Evolutionary conservation across 2,797 vertebrate species (phyloP), one percentile per base, ranked within the genome.

Genomic region (Spinus pinus): DNA sequence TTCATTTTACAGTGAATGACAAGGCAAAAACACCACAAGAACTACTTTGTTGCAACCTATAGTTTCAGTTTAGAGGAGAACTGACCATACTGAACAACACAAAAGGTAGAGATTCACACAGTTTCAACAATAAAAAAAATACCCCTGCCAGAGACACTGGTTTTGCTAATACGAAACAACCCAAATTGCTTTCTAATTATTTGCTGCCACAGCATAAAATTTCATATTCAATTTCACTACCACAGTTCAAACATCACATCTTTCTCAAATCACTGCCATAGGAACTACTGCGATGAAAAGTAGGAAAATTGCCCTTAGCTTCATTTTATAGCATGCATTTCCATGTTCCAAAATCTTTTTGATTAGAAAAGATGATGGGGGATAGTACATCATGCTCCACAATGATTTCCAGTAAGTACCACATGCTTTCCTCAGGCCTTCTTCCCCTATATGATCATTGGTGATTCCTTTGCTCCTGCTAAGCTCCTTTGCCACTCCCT

Each of bases 401-500:
- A 62, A 41, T 20, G 18, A 23, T 61, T 91, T 42, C 28, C 42
- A 61, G 15, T n/a, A 79, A 62, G 14, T 8, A 73, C 9, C 17
- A 81, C 27, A 50, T 0, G 1, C 20, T 54, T 50, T 81, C 50
- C n/a, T 39, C 31, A 75, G 20, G 22, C 17, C 9, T 56, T 74
- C n/a, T 53, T 77, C 22, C 10, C 15, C 31, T 20, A 2, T 9
- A 20, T 5, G 14, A 70, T 41, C 3, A 2, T 0, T 67, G 60
- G 54, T 41, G 28, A 56, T 28, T 74, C 67, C 44, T 47, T 41
- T 47, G 70, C 33, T 80, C 37, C 53, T 51, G 66, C 62, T 70
- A 60, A 84, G 42, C 42, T 79, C 61, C 49, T 82, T 28, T 67
- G 41, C 42, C 69, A 50, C 24, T 82, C 49, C 39, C 24, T 21